Base-by-base conservation (phyloP, 2,113 vertebrate genomes). In the Bathybates hornii region DNA sequence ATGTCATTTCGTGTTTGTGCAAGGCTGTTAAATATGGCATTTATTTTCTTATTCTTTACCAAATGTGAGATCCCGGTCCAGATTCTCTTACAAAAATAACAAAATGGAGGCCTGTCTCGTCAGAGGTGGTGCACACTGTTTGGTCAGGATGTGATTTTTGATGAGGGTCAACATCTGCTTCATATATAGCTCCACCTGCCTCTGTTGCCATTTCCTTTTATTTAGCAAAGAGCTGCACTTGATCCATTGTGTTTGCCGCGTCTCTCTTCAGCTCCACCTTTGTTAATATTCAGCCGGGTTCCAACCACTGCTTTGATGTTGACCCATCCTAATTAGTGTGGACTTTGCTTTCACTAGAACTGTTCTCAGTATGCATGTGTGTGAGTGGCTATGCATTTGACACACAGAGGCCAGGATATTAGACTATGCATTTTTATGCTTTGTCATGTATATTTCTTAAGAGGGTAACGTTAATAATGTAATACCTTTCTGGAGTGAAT, bases 271-370 rank as follows among this genome's bases (percentile, higher is more conserved):
- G 43, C 57, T 83, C 56, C 14, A n/a, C 86, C 80, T 88, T 89
- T 86, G 82, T 87, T 76, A 50, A 1, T 7, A 27, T 87, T 87
- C 81, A 56, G 29, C 81, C 21, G 34, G 50, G 5, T 34, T 91
- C 87, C 68, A 82, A 57, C 32, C 84, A 2, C 3, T 3, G 57
- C 88, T 92, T 88, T 91, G 89, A 93, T 87, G 91, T 52, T 61
- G 81, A 73, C 57, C 53, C 3, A 6, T 34, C 13, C 81, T 86
- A 88, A 90, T 94, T 84, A 90, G 87, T 45, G 48, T 80, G 63
- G 54, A 56, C 59, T 61, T 36, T 12, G 45, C 82, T 79, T 63
- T 63, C 29, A 63, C 29, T 6, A 63, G 59, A 63, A 63, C 59
- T 63, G 59, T 63, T 63, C 59, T 63, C 59, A 80, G 41, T 7